phyloP scores from a whole-genome alignment of 1,140 invertebrate genomes.

The Mamestra configurata region DNA sequence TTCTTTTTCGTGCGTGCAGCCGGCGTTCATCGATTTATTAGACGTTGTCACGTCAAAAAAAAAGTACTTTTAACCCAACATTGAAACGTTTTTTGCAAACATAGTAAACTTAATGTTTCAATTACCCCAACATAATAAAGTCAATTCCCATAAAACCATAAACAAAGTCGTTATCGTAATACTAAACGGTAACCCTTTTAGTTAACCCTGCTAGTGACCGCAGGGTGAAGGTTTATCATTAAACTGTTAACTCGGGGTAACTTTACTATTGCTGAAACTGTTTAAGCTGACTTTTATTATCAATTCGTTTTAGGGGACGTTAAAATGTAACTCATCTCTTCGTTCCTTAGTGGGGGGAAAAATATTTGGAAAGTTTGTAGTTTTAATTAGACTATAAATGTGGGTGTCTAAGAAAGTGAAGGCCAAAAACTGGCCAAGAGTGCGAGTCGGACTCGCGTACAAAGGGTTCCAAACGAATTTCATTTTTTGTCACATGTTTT shows the following conservation, averaged over 20 bases:
- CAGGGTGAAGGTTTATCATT: slow-evolving; percentile 34
- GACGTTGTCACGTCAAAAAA: too few species aligned
- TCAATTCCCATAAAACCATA: slow-evolving; percentile 24
- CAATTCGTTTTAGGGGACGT: not conserved
- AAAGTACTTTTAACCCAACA: too few species aligned
- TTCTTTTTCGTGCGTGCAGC: too few species aligned
- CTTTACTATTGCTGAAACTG: slow-evolving; percentile 12
- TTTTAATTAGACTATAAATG: too few species aligned
- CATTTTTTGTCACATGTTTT: too few species aligned
- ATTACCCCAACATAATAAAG: slow-evolving; percentile 5
- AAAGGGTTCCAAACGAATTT: too few species aligned
- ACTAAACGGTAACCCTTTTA: slow-evolving; percentile 41
- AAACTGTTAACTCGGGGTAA: slow-evolving; percentile 24
- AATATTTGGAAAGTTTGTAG: too few species aligned
- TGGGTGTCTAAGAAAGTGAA: too few species aligned
- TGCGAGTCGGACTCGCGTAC: too few species aligned
- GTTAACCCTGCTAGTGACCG: slow-evolving; percentile 32
- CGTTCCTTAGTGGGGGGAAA: too few species aligned
- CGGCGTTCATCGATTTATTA: too few species aligned
- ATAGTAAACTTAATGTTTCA: not conserved
- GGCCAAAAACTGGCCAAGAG: too few species aligned
- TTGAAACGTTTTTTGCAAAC: not conserved
- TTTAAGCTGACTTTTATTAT: slow-evolving; percentile 1
- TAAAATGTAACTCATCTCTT: not conserved
- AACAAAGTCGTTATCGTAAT: slow-evolving; percentile 24